Base-by-base conservation (phyloP, 2,113 vertebrate species). In the Syrmaticus mikado region DNA sequence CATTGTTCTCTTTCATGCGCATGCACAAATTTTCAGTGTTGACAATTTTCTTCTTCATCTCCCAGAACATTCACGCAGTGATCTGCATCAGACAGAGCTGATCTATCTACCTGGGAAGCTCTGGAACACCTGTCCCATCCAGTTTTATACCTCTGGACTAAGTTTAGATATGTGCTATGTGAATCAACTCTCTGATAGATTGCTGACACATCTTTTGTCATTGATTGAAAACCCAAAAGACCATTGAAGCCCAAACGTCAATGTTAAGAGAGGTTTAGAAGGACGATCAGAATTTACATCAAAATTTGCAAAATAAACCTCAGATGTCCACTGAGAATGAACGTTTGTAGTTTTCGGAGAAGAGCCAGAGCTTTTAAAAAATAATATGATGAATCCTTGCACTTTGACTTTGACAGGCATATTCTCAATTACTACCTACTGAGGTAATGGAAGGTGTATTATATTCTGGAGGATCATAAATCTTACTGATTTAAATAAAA, bases 401-500 rank as follows among this genome's bases (percentile, higher is more conserved):
- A 61, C 79, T 94, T 78, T 95, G 87, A 85, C 91, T 93, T 93
- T 95, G 91, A 94, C 76, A 73, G 86, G 40, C 81, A 55, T 84
- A 70, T 58, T 87, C 60, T 70, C 73, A 55, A 60, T 82, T 85
- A 75, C 94, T 61, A 87, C 76, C 93, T 97, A 89, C 34, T 55
- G 92, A 88, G 87, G 87, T 94, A 96, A 87, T 87, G 81, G 87
- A 77, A 89, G 87, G 85, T 92, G 60, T 86, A 87, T 81, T 94
- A 77, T 73, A 58, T 85, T 85, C 91, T 67, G 38, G 77, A 92
- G 68, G 80, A 73, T 95, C 94, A 94, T 91, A 87, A 88, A 96
- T 97, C 96, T 95, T 89, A 70, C 93, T 82, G 90, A 92, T 96
- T 78, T 96, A 92, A 97, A 96, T 92, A 97, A 97, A 97, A 94